Evolutionary conservation across 2,888 invertebrate species (phyloP).

Genomic region (Heliconius sara): DNA sequence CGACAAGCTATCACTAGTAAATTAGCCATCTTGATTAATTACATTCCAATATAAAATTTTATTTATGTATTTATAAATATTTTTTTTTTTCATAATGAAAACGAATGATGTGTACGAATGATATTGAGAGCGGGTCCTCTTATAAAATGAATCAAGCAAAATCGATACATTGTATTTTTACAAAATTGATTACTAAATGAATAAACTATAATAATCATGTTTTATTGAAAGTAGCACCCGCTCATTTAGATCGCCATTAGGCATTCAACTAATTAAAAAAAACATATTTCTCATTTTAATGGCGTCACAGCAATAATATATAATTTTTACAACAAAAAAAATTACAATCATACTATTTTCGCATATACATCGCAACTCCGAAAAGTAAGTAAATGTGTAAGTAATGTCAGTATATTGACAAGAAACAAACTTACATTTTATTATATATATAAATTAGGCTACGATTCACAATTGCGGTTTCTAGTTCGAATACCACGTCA

Average conservation of each 20-base stretch:
- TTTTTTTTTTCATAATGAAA: constrained; percentile 59
- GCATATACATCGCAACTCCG: constrained; percentile 30
- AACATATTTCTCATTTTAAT: background rate
- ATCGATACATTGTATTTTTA: background rate
- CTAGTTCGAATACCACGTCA: background rate
- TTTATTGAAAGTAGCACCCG: background rate
- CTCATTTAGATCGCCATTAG: constrained; percentile 8
- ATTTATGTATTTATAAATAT: constrained; percentile 54
- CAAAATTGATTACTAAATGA: background rate
- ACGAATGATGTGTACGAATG: constrained; percentile 78
- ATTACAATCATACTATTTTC: background rate
- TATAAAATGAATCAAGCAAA: background rate
- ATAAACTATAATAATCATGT: background rate
- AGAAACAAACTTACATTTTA: background rate
- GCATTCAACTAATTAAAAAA: background rate
- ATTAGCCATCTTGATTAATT: constrained; percentile 64
- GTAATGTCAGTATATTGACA: constrained; percentile 17
- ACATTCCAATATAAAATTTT: constrained; percentile 60
- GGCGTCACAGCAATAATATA: background rate
- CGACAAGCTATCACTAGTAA: constrained; percentile 73
- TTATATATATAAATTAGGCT: constrained; percentile 17
- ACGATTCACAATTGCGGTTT: constrained; percentile 8
- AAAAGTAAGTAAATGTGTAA: constrained; percentile 22
- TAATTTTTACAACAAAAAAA: background rate
- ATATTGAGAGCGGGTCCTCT: constrained; percentile 55